Conservation (phyloP, 2,113 vertebrate genomes). For the Hippocampus comes region DNA sequence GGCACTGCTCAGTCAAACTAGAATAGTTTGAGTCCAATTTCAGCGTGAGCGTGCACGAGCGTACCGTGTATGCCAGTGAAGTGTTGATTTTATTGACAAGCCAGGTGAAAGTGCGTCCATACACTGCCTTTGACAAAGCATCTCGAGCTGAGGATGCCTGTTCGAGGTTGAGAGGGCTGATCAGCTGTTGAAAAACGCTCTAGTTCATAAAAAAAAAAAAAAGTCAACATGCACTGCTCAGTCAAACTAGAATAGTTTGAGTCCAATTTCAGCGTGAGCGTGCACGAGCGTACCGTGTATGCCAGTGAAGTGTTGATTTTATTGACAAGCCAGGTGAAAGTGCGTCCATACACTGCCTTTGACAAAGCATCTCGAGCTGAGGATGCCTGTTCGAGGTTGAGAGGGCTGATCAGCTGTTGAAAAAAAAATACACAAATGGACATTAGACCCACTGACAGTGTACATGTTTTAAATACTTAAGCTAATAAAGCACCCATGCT, state of each 20-base stretch:
- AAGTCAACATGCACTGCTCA: not conserved
- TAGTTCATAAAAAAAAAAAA: too few species aligned
- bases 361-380: conserved; percentile 88
- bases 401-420: conserved; percentile 84
- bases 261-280: conserved; percentile 7
- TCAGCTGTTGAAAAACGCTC: conserved; percentile 75
- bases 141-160: conserved; percentile 90
- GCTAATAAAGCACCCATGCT: conserved; percentile 18
- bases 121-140: conserved; percentile 89
- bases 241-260: not conserved
- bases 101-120: conserved; percentile 96
- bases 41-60: conserved; percentile 4
- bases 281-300: conserved; percentile 74
- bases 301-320: conserved; percentile 92
- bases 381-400: conserved; percentile 92
- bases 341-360: conserved; percentile 92
- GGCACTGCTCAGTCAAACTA: not conserved
- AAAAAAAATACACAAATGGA: conserved; percentile 12
- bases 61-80: conserved; percentile 86
- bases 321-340: conserved; percentile 94
- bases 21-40: not conserved
- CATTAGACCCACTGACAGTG: conserved; percentile 36
- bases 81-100: conserved; percentile 93
- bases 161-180: conserved; percentile 92
- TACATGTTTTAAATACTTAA: conserved; percentile 24